Base-by-base conservation (phyloP, 1,140 invertebrate genomes). In the Pinna nobilis region DNA sequence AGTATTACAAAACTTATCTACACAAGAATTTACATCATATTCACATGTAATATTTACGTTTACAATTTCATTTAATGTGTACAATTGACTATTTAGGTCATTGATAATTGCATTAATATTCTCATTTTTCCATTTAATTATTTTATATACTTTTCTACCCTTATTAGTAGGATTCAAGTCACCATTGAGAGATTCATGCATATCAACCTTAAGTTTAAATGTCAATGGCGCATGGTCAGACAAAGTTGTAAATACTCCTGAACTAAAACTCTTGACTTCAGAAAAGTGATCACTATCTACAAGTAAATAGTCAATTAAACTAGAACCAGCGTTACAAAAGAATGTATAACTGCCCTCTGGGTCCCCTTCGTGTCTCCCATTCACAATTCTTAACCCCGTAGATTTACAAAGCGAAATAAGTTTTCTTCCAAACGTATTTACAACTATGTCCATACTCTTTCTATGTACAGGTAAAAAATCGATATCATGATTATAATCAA, bases 301-400 rank as follows among this genome's bases (percentile, higher is more conserved):
- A 25, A 66, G 32, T 5, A 65, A 4, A 65, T 66, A 35, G 33
- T 66, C 41, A 51, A 66, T 66, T 4, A 51, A 7, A 51, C 44
- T 66, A 18, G 25, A 32, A 35, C 63, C 47, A 7, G 3, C n/a
- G 1, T 7, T 13, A 66, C 41, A 35, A 33, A 11, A n/a, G 35
- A 66, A 66, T 37, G 63, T 66, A 35, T 35, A 66, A 49, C 32
- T 66, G 20, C 63, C 63, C 3, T 32, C 25, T 18, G 32, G 4
- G 23, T 50, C 63, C 50, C 25, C 41, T 50, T 28, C 32, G 35
- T 32, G 32, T 32, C 63, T 49, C 18, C 47, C 63, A 51, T 66
- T 66, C 15, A 66, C 33, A 32, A 66, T 66, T 51, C 63, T 51
- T 35, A 66, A 33, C 4, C n/a, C 63, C 3, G 28, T 66, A 4